Percentiles rank a stretch among this genome's conserved stretches.
These are phyloP conservation scores for Spodoptera frugiperda DNA, from an alignment of 1,140 invertebrate genomes.

Conservation along the genomic window DNA sequence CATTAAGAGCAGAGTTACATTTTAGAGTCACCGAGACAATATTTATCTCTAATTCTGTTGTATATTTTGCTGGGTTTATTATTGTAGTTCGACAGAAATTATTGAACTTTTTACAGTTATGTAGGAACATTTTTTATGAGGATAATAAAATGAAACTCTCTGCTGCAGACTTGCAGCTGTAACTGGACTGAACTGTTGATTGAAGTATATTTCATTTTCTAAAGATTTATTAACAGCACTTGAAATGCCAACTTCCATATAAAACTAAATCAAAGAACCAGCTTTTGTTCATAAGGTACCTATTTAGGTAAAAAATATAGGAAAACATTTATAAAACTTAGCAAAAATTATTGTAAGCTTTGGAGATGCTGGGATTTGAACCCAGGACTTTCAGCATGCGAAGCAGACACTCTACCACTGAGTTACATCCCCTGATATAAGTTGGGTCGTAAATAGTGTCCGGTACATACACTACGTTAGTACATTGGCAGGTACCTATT, in stretches of 20 bases:
- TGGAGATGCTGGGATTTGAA: conserved; percentile 91
- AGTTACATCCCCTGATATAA: conserved; percentile 43
- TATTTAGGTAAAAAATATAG: too few relatives aligned
- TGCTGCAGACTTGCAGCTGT: neutral
- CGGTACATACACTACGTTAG: neutral
- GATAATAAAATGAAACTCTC: neutral
- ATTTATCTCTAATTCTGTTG: neutral
- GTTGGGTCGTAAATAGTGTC: neutral
- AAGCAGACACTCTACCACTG: conserved; percentile 90
- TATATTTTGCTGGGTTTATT: neutral
- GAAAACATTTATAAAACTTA: too few relatives aligned
- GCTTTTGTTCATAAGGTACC: too few relatives aligned
- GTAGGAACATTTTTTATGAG: neutral
- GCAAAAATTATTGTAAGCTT: neutral
- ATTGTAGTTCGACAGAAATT: neutral
- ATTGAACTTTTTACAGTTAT: neutral
- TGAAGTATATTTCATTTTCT: neutral
- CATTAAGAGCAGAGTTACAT: neutral
- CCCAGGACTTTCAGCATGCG: conserved; percentile 91
- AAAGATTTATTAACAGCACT: neutral
- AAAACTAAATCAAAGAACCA: conserved; percentile 60
- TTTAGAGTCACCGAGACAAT: neutral
- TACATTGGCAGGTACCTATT: neutral
- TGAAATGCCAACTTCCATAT: neutral
- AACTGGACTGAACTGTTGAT: neutral